Base-by-base conservation (phyloP, 2,113 vertebrate species). In the Nettapus auritus region DNA sequence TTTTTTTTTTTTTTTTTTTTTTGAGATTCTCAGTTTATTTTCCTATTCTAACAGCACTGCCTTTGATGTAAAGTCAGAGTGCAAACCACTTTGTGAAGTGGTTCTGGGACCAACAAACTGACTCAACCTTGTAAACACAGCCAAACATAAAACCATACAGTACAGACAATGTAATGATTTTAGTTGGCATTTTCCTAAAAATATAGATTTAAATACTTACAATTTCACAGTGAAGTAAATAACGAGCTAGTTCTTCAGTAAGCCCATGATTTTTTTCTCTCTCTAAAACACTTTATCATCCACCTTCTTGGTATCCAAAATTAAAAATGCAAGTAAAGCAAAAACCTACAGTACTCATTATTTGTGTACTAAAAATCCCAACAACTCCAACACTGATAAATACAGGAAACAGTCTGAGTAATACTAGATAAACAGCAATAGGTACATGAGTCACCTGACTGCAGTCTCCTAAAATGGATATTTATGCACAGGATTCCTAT, bases 231-330 rank as follows among this genome's bases (percentile, higher is more conserved):
- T 46, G n/a, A 76, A 36, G n/a, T 48, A 48, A 44, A 44, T 20
- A 90, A 75, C 67, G 8, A 53, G 10, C 19, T 75, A 25, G 46
- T 68, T 88, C 68, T 64, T 90, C 21, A 69, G 63, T 38, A 76
- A 93, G 26, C 34, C 64, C 28, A 7, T 59, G 22, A 48, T 86
- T 92, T 70, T 79, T 67, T 64, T 48, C 75, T 5, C n/a, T 78
- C 69, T 71, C 12, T 56, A 93, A 96, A 91, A 70, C 70, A 53
- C 82, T 81, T 78, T 76, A 88, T 78, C 62, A 86, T 82, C 64
- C 62, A 84, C 28, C 29, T 67, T 34, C 64, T 91, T 93, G 71
- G 52, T 75, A 78, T 68, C 66, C 64, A 67, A 79, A 76, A 21
- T 60, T 70, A 11, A 52, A 83, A 96, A 86, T 83, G 28, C 9